Evolutionary conservation across 2,797 vertebrate species (phyloP), one percentile per base, ranked within the genome.

Genomic region (Philypnodon macrostomus): DNA sequence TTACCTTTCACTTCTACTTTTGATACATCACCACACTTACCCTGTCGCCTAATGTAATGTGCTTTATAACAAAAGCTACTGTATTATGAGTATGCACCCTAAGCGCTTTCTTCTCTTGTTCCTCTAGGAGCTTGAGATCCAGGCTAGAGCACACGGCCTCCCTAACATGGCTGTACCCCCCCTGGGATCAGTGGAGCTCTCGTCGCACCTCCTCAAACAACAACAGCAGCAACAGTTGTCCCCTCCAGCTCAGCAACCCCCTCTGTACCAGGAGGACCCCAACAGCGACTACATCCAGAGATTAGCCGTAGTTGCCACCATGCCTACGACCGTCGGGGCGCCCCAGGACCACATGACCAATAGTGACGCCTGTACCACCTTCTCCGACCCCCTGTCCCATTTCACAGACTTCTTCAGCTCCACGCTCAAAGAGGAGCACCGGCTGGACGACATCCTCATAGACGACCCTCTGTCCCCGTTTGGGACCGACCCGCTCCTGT

Each of bases 401-500:
- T 99, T 99, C 83, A 98, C 95, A 0, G 94, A 99, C 89, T 92
- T 99, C 86, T 99, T 98, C 82, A 95, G 93, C 0, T 87, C 91
- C 1, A 90, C 94, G n/a, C 89, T 96, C 54, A 97, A 99, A 76
- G 94, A 94, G 60, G 97, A 99, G 57, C 95, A 95, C 23, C 87
- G 88, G 39, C 84, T 98, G 62, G 93, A 95, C 2, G 90, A 92
- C 77, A 87, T 95, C 68, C 85, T 97, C 45, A 88, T 97, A 84
- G 92, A 95, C 4, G 91, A 94, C 68, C 85, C 90, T 0, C 86
- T 95, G 51, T 97, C 95, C 0, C 94, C 94, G 0, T 95, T 95
- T 27, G 93, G 92, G 65, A 73, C 88, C 9, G 95, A 98, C 67
- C 95, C 96, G 1, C 91, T 98, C 38, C 87, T 99, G 12, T 97